Conservation (phyloP, 2,797 vertebrate genomes). For the Syngnathus rostellatus region DNA sequence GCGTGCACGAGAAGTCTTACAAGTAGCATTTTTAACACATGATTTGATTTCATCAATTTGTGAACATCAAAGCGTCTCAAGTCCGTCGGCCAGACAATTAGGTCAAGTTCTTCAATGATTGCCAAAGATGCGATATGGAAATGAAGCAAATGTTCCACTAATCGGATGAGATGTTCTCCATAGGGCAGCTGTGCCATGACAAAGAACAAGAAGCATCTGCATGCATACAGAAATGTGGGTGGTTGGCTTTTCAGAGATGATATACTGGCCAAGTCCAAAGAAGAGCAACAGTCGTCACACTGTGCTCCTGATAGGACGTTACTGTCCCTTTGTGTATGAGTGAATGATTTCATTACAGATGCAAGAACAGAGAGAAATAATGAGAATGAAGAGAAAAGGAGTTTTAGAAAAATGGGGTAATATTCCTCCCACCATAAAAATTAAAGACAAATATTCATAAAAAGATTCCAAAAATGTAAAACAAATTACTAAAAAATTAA, state of each 20-base stretch:
- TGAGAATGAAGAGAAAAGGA: not conserved
- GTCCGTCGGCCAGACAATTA: not conserved
- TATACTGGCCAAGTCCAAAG: not conserved
- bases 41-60: not conserved
- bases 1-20: no score
- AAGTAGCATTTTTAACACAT: not conserved
- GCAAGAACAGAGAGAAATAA: not conserved
- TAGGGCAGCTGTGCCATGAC: not conserved
- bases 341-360: not conserved
- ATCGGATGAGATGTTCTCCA: not conserved
- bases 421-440: no score
- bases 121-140: no score
- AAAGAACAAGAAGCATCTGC: not conserved
- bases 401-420: no score
- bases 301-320: not conserved
- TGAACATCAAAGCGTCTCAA: not conserved
- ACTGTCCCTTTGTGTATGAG: not conserved
- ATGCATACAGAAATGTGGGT: not conserved
- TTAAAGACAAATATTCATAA: no score
- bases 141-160: no score
- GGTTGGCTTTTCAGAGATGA: not conserved
- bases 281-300: not conserved
- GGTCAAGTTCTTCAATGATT: no score
- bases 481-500: no score
- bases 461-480: no score